Base-by-base conservation (phyloP, 2,113 vertebrate genomes). In the Nyctereutes procyonoides region DNA sequence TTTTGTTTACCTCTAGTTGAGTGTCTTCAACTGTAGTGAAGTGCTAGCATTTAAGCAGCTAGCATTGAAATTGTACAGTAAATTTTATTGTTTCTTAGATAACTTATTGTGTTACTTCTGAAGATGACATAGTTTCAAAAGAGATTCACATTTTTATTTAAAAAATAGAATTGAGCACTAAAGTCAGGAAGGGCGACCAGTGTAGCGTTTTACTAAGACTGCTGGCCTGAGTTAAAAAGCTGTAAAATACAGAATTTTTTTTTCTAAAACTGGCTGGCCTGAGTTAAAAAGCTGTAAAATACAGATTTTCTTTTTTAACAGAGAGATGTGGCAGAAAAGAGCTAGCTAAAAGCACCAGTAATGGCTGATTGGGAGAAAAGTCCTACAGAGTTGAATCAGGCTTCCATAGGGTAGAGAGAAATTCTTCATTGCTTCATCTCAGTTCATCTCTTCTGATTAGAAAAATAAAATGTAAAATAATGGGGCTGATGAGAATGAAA, bases 91-190 rank as follows among this genome's bases (percentile, higher is more conserved):
- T 82, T 88, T 90, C 10, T 73, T 53, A 35, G 65, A 38, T 62
- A 85, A 93, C 85, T 96, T 92, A 30, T 83, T 28, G 73, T 82
- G 48, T 53, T 85, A 51, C 35, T 35, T 96, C 5, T 48, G 38
- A 87, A 90, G 69, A 24, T 76, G 65, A 88, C 89, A 55, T 84
- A 20, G 55, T 97, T 97, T 83, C 38, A 90, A 91, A 93, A 76
- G 53, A 55, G 3, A 0, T 53, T 79, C 30, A 77, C 32, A 48
- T 63, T 88, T 97, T 94, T 91, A 77, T 89, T 43, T 7, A 65
- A 79, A 88, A 84, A 89, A 53, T 60, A 74, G 77, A 74, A 67
- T 60, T 84, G 56, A 55, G 20, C 73, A 74, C 2, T 96, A 71
- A 74, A 51, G 26, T 69, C n/a, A 93, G 24, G 76, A 88, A 95